These are phyloP conservation scores for Epirrhoe alternata DNA, from an alignment of 2,888 invertebrate species.

Conservation along the genomic window DNA sequence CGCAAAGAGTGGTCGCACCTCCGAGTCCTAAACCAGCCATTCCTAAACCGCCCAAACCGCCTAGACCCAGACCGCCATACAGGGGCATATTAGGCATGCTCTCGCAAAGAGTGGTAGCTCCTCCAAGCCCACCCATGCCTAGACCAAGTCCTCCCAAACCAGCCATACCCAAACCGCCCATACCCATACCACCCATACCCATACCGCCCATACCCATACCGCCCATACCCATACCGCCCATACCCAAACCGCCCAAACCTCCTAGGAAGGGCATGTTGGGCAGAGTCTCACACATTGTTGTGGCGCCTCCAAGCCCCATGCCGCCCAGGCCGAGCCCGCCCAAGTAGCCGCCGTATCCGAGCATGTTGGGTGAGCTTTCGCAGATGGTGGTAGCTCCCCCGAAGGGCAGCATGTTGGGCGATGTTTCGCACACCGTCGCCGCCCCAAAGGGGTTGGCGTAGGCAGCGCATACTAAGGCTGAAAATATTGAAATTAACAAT, in stretches of 20 bases:
- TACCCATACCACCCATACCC: not conserved
- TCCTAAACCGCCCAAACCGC: constrained; percentile 9
- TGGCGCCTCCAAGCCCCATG: constrained; percentile 7
- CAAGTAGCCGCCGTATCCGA: constrained; percentile 32
- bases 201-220: constrained; percentile 8
- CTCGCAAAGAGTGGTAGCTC: constrained; percentile 36
- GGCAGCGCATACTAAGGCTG: constrained; percentile 25
- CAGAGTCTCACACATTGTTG: constrained; percentile 12
- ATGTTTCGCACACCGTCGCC: constrained; percentile 43
- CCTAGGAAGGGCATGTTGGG: not conserved
- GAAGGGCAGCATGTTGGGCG: constrained; percentile 35
- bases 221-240: constrained; percentile 12
- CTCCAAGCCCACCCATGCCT: constrained; percentile 22
- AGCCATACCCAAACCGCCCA: constrained; percentile 18
- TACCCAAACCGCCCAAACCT: constrained; percentile 31
- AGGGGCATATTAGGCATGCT: constrained; percentile 21
- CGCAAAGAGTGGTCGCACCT: constrained; percentile 32
- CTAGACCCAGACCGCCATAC: constrained; percentile 6
- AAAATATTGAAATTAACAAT: constrained; percentile 2
- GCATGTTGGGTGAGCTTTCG: constrained; percentile 39
- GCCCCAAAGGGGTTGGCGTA: constrained; percentile 21
- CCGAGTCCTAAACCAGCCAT: constrained; percentile 16
- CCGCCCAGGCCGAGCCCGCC: constrained; percentile 17
- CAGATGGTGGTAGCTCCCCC: constrained; percentile 46
- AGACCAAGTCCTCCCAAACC: constrained; percentile 9